Base-by-base conservation (phyloP, 2,113 vertebrate species). In the Dipodomys spectabilis region DNA sequence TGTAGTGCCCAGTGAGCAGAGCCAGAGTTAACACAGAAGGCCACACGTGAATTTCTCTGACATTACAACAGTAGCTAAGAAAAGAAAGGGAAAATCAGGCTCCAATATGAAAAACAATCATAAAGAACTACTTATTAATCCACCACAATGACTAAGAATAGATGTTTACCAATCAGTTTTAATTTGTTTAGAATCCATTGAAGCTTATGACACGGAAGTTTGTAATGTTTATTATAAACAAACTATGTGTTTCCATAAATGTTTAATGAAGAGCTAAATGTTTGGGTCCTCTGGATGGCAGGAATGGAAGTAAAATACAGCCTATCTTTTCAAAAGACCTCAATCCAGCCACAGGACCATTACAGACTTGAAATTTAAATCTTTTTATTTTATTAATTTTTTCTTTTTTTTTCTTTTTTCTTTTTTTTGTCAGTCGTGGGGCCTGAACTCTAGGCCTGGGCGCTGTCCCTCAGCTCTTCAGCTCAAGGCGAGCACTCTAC, bases 231-330 rank as follows among this genome's bases (percentile, higher is more conserved):
- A 86, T 65, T 19, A 84, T 25, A 64, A 25, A 62, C 6, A 68
- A 93, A 80, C 19, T 71, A 88, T 75, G 82, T 68, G 18, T 15
- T 82, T 89, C 10, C n/a, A 22, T 11, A 94, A 92, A 83, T 3
- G 91, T 73, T 67, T 88, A 89, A 35, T 57, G 4, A 84, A 2
- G 8, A 81, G 60, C 53, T 82, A 93, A 92, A 13, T 53, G 74
- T 25, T 75, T 81, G 78, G 16, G 4, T 68, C 20, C 7, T 79
- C 44, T 71, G 62, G 15, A 83, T n/a, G 88, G 88, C 18, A 83
- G 8, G 88, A 69, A 92, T 19, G 15, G 62, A 92, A 69, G 73
- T 71, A 91, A 95, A 88, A 68, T 53, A 87, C 20, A 68, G 22
- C 20, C 44, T 53, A 23, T 20, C 2, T 6, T 6, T 7, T 39